Evolutionary conservation across 2,888 invertebrate genomes (phyloP).

Genomic region (Troglohyphantes excavatus): DNA sequence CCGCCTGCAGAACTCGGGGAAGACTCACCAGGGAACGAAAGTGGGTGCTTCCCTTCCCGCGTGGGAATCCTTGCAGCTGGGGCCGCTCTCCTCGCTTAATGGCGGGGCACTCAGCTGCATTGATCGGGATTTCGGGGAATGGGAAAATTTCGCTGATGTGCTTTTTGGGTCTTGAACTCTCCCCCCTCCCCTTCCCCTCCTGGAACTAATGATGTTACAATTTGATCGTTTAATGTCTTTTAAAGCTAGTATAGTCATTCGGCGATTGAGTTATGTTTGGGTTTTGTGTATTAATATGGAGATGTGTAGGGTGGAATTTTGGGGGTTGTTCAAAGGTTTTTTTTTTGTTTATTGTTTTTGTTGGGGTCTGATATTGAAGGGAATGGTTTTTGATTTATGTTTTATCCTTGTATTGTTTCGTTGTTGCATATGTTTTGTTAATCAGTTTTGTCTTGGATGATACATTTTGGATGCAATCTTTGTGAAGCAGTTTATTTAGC

Average conservation of each 20-base stretch:
- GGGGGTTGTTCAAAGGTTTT: background rate
- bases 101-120: constrained; percentile 73
- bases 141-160: constrained; percentile 67
- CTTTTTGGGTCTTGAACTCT: constrained; percentile 61
- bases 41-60: constrained; percentile 73
- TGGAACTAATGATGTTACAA: constrained; percentile 74
- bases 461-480: no score
- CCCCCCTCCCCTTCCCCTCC: no score
- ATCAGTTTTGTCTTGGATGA: no score
- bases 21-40: constrained; percentile 75
- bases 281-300: constrained; percentile 13
- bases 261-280: constrained; percentile 4
- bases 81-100: constrained; percentile 61
- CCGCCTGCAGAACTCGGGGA: constrained; percentile 71
- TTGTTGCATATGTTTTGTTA: no score
- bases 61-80: constrained; percentile 74
- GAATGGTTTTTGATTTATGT: no score
- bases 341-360: no score
- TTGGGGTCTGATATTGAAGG: no score
- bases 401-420: no score
- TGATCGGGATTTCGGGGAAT: constrained; percentile 56
- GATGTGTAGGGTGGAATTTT: background rate
- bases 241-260: constrained; percentile 49
- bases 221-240: constrained; percentile 77
- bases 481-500: no score